Evolutionary conservation across 2,888 invertebrate genomes (phyloP).

Genomic region (Idaea straminata): DNA sequence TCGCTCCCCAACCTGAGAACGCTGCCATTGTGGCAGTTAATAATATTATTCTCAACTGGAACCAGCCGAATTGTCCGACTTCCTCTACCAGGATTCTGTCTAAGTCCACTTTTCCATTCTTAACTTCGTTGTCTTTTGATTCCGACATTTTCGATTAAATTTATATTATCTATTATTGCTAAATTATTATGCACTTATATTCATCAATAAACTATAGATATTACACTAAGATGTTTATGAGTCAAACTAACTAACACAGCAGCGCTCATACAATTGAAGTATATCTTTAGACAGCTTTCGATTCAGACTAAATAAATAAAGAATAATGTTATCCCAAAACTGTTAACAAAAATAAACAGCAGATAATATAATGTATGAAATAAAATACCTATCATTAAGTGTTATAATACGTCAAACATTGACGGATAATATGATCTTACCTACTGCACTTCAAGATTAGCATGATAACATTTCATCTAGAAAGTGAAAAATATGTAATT

Average conservation of each 20-base stretch:
- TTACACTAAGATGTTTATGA: too few relatives aligned
- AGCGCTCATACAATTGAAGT: not conserved
- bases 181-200: not conserved
- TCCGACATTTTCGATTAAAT: not conserved
- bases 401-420: not conserved
- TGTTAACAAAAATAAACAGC: not conserved
- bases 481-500: not conserved
- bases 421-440: not conserved
- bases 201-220: too few relatives aligned
- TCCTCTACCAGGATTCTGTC: constrained; percentile 55
- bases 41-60: constrained; percentile 41
- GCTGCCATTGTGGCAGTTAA: constrained; percentile 29
- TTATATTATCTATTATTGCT: not conserved
- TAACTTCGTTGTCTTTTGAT: not conserved
- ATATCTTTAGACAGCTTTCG: not conserved
- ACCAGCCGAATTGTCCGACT: constrained; percentile 56
- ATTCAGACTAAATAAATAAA: not conserved
- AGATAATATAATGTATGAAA: not conserved
- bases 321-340: not conserved
- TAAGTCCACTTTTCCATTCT: constrained; percentile 40
- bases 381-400: not conserved
- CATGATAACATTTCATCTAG: not conserved
- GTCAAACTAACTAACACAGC: not conserved
- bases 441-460: not conserved
- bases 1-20: constrained; percentile 33